Conservation (phyloP, 2,888 invertebrate genomes). For the Xestia sexstrigata region DNA sequence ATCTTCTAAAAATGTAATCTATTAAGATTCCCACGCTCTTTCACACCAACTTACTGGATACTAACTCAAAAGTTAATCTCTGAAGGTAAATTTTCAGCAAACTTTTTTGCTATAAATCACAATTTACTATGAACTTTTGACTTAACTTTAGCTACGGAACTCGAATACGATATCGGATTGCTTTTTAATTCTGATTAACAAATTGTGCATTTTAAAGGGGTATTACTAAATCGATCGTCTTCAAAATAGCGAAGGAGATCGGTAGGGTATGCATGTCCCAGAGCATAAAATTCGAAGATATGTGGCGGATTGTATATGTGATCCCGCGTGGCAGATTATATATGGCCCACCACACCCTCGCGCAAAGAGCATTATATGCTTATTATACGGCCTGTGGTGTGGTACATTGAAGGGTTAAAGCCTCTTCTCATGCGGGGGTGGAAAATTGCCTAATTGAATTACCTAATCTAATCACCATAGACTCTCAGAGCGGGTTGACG, state of each 20-base stretch:
- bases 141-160: constrained; percentile 28
- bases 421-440: neutral
- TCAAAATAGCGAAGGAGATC: neutral
- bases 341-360: neutral
- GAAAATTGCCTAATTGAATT: constrained; percentile 1
- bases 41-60: constrained; percentile 12
- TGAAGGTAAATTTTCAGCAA: constrained; percentile 26
- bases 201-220: neutral
- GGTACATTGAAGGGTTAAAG: neutral
- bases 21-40: constrained; percentile 18
- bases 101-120: constrained; percentile 44
- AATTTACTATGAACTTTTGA: constrained; percentile 40
- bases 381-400: neutral
- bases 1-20: constrained; percentile 1
- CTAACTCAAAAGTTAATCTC: constrained; percentile 34
- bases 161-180: constrained; percentile 13
- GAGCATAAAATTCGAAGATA: neutral
- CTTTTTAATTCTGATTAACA: constrained; percentile 27
- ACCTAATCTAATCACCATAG: neutral
- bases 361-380: neutral
- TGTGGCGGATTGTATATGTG: neutral
- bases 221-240: neutral
- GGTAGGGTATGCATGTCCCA: neutral
- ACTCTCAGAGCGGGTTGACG: neutral
- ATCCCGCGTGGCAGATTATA: neutral